Evolutionary conservation across 1,140 invertebrate genomes (phyloP), one percentile per base, ranked within the genome.

Genomic region (Ditylenchus dipsaci): DNA sequence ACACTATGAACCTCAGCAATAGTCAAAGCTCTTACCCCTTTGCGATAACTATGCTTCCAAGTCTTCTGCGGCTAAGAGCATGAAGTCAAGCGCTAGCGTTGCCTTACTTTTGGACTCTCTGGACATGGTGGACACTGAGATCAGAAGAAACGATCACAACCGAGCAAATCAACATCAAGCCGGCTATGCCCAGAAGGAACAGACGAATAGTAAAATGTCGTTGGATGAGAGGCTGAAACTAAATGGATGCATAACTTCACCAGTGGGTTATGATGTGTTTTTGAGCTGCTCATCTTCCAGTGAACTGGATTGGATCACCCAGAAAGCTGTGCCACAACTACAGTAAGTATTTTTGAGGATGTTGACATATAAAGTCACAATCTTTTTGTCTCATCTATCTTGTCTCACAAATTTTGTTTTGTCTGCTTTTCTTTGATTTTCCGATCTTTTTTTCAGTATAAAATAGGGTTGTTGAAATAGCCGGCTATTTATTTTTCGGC

Each of bases 291-390:
- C 71, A 11, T 75, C 66, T 15, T 70, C 58, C 13, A 72, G 71
- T 13, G 77, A 78, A 53, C 45, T 80, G 27, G 77, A 78, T 29
- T 78, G 77, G 77, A 78, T 78, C 49, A 80, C 76, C 0, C 71
- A 78, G 59, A 75, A 75, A 60, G 77, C 77, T 29, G 72, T 80
- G 15, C 77, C 77, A 23, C 77, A 80, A 60, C 62, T 78, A 49
- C 78, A 78, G 76, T 77, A 79, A 78, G 72, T 60, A 21, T 9
- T 65, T 66, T 53, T 53, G 3, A 19, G 8, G 43, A 45, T 45
- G 43, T 45, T 13, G 11, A 45, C n/a, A n/a, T 13, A 11, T 45
- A 13, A 45, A n/a, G n/a, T 45, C n/a, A 26, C 21, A 65, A 65
- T 7, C 1, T 26, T 67, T 68, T 67, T 69, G 13, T 26, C 3